Conservation (phyloP, 64 coral and sea anemone genomes). For the Astreopora myriophthalma region DNA sequence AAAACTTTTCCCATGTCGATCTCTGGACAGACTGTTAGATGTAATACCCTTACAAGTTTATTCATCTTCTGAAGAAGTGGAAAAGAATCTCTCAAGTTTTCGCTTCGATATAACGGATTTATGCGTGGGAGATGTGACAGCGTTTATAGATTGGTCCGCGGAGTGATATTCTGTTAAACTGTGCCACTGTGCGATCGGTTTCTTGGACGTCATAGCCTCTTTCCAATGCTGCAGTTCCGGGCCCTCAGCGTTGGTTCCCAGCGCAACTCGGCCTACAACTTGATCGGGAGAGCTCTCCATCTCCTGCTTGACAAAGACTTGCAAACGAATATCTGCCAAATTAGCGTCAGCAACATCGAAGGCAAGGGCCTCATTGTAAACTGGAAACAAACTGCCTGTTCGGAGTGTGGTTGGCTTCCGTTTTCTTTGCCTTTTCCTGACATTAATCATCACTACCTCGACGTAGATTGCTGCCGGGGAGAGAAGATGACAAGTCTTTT, state of each 20-base stretch:
- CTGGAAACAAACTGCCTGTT: constrained; percentile 79
- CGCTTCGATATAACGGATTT: constrained; percentile 32
- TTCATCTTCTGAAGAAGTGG: constrained; percentile 25
- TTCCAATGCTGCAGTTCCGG: constrained; percentile 90
- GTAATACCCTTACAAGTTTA: background rate
- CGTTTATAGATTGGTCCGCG: background rate
- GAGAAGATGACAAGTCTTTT: background rate
- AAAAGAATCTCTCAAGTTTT: constrained; percentile 18
- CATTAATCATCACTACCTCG: constrained; percentile 88
- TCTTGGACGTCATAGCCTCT: constrained; percentile 96
- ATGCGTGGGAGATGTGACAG: background rate
- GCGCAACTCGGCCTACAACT: constrained; percentile 80
- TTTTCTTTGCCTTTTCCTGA: constrained; percentile 81
- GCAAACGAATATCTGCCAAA: constrained; percentile 83
- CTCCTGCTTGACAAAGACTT: constrained; percentile 95
- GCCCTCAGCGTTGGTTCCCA: constrained; percentile 76
- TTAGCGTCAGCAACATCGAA: constrained; percentile 89
- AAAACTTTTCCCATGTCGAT: background rate
- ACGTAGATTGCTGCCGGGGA: constrained; percentile 79
- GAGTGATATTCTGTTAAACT: constrained; percentile 74
- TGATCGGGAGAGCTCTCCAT: constrained; percentile 87
- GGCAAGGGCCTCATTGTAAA: constrained; percentile 97
- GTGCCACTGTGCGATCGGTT: constrained; percentile 97
- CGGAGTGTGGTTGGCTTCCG: constrained; percentile 86
- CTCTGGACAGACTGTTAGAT: too few species aligned